Base-by-base conservation (phyloP, 2,888 invertebrate genomes). In the Shargacucullia verbasci region DNA sequence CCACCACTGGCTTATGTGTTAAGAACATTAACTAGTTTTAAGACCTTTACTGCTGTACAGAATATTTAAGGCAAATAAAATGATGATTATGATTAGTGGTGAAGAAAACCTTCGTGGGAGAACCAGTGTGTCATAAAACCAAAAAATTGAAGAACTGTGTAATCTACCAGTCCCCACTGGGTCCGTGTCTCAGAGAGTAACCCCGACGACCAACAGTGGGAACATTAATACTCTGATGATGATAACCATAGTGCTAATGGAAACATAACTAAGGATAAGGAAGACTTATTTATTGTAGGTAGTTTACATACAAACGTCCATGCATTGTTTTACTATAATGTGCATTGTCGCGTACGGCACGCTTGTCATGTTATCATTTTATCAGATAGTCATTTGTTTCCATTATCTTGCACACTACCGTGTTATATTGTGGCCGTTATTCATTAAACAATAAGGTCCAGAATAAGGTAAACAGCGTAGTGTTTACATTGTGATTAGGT, bases 351-450 rank as follows among this genome's bases (percentile, higher is more conserved):
- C 53, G 46, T 43, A 35, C 57, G 10, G 14, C 47, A 50, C 40
- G 54, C 67, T 46, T 54, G 72, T 71, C 67, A 58, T 55, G 34
- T 67, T 48, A 55, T 65, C 65, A 20, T 35, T 46, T 48, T 53
- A 48, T 59, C 52, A 58, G 60, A 71, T 69, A 11, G 65, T 70
- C 70, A 59, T 69, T 69, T 69, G 57, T 70, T 70, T 60, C 38
- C 52, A 70, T 71, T 61, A 69, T 69, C 71, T 50, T 13, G 7
- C 39, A 35, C 34, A 63, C 48, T 71, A 67, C 50, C 45, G 50
- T 29, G 52, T 50, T 31, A 52, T 11, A 59, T 33, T 46, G 29
- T 55, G 44, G 49, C 8, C 41, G 31, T 55, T 71, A 53, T 53
- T 7, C 11, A 9, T 15, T 13, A 0, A 8, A 1, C 0, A 7